Percentiles rank a stretch among this genome's conserved stretches.
These are phyloP conservation scores for Spheniscus humboldti DNA, from an alignment of 2,797 vertebrate species.

Conservation along the genomic window DNA sequence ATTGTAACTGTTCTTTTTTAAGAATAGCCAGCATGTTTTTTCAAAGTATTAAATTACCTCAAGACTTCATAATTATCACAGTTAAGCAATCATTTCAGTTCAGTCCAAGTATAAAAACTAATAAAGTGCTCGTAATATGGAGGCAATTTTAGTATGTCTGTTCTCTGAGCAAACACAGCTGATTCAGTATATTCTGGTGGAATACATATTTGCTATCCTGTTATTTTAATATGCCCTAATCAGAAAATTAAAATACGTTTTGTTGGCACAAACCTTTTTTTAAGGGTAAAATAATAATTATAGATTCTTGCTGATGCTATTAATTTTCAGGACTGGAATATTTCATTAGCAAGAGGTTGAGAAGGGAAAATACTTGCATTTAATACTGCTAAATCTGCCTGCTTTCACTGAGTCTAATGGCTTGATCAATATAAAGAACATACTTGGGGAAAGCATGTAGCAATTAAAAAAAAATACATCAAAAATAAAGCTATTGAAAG, in stretches of 20 bases:
- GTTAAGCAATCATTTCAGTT: constrained; percentile 52
- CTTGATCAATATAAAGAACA: neutral
- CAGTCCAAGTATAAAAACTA: constrained; percentile 37
- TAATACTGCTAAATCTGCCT: constrained; percentile 21
- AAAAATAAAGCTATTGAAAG: neutral
- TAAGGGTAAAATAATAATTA: constrained; percentile 24
- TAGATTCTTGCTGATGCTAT: constrained; percentile 19
- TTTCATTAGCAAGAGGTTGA: constrained; percentile 17
- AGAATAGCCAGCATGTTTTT: constrained; percentile 40
- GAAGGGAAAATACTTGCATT: constrained; percentile 19
- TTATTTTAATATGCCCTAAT: constrained; percentile 40
- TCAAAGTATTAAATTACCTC: constrained; percentile 38
- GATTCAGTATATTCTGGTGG: constrained; percentile 30
- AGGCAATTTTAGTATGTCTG: constrained; percentile 36
- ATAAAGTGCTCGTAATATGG: constrained; percentile 12
- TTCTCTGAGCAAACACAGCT: constrained; percentile 18
- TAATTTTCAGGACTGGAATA: constrained; percentile 21
- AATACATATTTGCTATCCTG: constrained; percentile 9
- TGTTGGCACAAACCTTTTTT: constrained; percentile 5
- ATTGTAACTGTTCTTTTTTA: constrained; percentile 16
- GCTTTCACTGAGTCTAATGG: neutral
- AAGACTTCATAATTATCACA: constrained; percentile 32
- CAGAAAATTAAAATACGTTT: constrained; percentile 30
- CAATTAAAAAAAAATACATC: neutral
- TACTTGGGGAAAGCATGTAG: neutral